These are phyloP conservation scores for Resseliella maxima DNA, from an alignment of 2,888 invertebrate genomes.

Conservation along the genomic window DNA sequence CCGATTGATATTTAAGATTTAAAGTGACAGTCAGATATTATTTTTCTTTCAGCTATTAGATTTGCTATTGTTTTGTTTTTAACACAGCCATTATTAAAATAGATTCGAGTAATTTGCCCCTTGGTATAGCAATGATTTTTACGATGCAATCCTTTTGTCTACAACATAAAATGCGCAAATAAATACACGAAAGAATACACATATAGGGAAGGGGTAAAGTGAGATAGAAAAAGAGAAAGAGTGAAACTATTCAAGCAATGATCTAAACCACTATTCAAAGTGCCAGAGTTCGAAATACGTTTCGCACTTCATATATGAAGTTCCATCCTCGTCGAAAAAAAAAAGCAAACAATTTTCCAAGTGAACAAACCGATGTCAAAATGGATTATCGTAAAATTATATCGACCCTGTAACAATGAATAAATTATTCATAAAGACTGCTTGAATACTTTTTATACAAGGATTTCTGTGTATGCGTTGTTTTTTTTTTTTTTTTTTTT, in stretches of 20 bases:
- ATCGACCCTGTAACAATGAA: conserved; percentile 49
- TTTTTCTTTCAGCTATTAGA: too few relatives aligned
- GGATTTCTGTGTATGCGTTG: background rate
- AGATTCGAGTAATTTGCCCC: too few relatives aligned
- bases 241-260: background rate
- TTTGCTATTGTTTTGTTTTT: too few relatives aligned
- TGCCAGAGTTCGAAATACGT: background rate
- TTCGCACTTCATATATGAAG: conserved; percentile 9
- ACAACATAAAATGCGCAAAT: background rate
- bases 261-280: conserved; percentile 23
- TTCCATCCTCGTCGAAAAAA: too few relatives aligned
- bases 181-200: background rate
- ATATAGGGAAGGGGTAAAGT: too few relatives aligned
- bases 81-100: too few relatives aligned
- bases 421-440: conserved; percentile 53
- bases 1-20: too few relatives aligned
- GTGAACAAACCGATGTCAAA: conserved; percentile 52
- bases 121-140: background rate
- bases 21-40: too few relatives aligned
- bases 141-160: background rate
- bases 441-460: background rate
- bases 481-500: background rate
- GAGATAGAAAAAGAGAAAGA: too few relatives aligned
- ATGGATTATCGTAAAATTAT: conserved; percentile 49
- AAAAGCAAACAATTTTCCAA: conserved; percentile 52